These are phyloP conservation scores for Platyrinchus mystaceus DNA, from an alignment of 2,797 vertebrate genomes.

Conservation along the genomic window DNA sequence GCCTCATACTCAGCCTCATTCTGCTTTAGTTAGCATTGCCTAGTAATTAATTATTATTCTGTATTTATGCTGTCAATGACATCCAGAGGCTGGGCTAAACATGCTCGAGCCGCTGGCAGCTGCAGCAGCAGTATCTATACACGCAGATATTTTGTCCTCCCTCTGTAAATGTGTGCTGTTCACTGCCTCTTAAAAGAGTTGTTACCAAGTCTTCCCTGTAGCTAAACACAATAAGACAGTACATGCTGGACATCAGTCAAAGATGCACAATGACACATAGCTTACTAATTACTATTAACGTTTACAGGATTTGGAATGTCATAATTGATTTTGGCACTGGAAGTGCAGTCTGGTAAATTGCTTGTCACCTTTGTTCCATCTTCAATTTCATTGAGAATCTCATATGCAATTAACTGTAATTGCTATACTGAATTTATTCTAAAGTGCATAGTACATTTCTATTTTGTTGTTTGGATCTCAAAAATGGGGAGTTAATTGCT, in stretches of 20 bases:
- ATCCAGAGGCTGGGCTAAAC: background rate
- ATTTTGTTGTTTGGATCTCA: background rate
- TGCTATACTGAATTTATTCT: slow-evolving; percentile 26
- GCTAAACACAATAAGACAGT: background rate
- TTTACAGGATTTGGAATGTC: slow-evolving; percentile 12
- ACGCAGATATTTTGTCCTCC: background rate
- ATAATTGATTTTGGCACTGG: slow-evolving; percentile 41
- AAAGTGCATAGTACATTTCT: background rate
- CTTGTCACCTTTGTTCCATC: slow-evolving; percentile 39
- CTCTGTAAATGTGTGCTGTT: background rate
- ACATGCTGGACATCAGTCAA: slow-evolving; percentile 29
- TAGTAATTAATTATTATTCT: slow-evolving; percentile 27
- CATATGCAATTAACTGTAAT: slow-evolving; percentile 46
- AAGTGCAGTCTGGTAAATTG: slow-evolving; percentile 38
- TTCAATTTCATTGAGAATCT: background rate
- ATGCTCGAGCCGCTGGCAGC: accelerated
- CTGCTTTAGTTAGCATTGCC: background rate
- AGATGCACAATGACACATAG: background rate
- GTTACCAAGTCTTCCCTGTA: background rate
- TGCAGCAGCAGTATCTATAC: background rate
- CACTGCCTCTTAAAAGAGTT: background rate
- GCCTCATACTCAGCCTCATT: background rate
- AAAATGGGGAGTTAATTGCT: background rate
- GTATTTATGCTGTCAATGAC: background rate
- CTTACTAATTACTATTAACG: slow-evolving; percentile 25